Evolutionary conservation across 2,888 invertebrate genomes (phyloP).

Genomic region (Hipparchia semele): DNA sequence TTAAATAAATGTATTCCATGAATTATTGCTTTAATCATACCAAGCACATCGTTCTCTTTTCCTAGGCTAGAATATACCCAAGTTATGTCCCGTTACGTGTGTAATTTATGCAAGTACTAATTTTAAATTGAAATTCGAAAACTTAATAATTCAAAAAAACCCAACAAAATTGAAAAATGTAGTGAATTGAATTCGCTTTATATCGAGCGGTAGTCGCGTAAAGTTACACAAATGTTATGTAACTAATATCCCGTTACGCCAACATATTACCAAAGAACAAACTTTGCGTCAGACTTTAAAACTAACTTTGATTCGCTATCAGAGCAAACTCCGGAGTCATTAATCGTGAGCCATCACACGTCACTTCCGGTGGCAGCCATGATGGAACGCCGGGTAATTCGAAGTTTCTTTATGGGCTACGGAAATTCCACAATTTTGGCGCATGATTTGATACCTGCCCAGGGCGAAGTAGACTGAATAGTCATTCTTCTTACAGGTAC

Average conservation of each 20-base stretch:
- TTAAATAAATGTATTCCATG: too few species aligned
- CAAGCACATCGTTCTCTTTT: too few species aligned
- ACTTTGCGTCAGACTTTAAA: conserved; percentile 19
- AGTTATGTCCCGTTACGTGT: too few species aligned
- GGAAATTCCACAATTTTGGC: conserved; percentile 22
- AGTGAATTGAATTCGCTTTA: neutral
- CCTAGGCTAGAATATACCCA: too few species aligned
- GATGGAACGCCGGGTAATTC: conserved; percentile 27
- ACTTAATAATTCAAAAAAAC: neutral
- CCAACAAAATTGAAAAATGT: neutral
- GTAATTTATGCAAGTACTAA: too few species aligned
- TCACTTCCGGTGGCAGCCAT: conserved; percentile 29
- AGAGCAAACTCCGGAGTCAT: conserved; percentile 27
- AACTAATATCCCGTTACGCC: conserved; percentile 11
- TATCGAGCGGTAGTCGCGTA: neutral
- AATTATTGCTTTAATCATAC: too few species aligned
- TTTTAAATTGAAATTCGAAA: too few species aligned
- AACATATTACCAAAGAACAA: conserved; percentile 12
- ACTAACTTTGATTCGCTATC: conserved; percentile 25
- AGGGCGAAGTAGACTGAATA: neutral
- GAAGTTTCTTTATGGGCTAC: conserved; percentile 21
- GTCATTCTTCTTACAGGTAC: neutral
- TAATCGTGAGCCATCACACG: conserved; percentile 29
- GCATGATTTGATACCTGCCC: conserved; percentile 2
- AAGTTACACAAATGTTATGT: neutral